Evolutionary conservation across 2,888 invertebrate genomes (phyloP), one percentile per base, ranked within the genome.

Genomic region (Plebejus anna): DNA sequence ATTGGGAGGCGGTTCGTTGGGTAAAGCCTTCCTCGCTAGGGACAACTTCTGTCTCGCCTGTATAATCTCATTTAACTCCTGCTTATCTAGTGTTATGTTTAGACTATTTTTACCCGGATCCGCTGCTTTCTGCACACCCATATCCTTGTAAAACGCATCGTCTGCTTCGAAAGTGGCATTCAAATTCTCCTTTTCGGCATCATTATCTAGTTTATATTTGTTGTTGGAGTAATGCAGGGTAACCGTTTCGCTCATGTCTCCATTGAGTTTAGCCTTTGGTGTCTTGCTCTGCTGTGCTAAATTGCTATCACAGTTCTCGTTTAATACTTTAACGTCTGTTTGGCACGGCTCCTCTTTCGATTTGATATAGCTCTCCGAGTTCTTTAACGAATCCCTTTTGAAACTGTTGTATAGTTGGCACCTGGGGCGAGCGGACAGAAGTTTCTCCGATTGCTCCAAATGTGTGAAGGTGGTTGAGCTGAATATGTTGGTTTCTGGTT

Each of bases 31-130:
- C 75, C 94, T 86, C 0, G 94, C 94, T 70, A 93, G 79, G 0
- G 93, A 93, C 13, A 94, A 80, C 80, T 94, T 94, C 77, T 94
- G 93, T 11, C 94, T 81, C 28, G 94, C 94, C 79, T 93, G 94
- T 76, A 92, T 93, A 1, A 94, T 94, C 78, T 94, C 94, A 75
- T 93, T 94, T 73, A 94, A 76, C 79, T 94, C 94, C 77, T 92
- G 90, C 78, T 94, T 94, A 47, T 93, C 94, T 1, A 92, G 78
- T 0, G 92, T 94, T 0, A 91, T 89, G 78, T 92, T 94, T 1
- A 92, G 70, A 78, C 90, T 94, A 51, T 88, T 91, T 75, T 79
- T 82, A 0, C 84, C 89, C 0, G 85, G 76, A 3, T 90, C 92
- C 0, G 86, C 86, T 0, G 89, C 84, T 75, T 85, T 89, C 3